These are phyloP conservation scores for Centropyge bicolor DNA, from an alignment of 2,797 vertebrate species.

Conservation along the genomic window DNA sequence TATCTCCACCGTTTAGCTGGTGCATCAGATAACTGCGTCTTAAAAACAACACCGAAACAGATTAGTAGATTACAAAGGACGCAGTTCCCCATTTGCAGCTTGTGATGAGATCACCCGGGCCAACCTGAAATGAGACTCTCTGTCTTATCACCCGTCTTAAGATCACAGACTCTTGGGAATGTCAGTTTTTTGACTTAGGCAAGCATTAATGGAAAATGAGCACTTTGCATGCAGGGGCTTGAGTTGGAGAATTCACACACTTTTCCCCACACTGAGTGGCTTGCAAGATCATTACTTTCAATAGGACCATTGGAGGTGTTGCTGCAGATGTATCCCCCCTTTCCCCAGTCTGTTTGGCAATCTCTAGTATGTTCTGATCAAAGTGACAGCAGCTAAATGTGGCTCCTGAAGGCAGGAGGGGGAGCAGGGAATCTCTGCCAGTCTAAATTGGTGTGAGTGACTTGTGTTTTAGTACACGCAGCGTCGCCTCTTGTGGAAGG, in stretches of 20 bases:
- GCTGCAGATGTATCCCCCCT: slow-evolving; percentile 20
- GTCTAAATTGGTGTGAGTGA: slow-evolving; percentile 73
- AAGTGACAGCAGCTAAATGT: slow-evolving; percentile 71
- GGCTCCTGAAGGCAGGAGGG: slow-evolving; percentile 36
- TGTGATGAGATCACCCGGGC: slow-evolving; percentile 16
- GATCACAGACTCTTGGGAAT: slow-evolving; percentile 4
- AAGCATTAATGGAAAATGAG: slow-evolving; percentile 15
- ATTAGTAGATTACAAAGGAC: slow-evolving; percentile 51
- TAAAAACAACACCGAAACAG: slow-evolving; percentile 38
- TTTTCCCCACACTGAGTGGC: slow-evolving; percentile 11
- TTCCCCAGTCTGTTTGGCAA: slow-evolving; percentile 21
- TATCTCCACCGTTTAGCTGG: slow-evolving; percentile 54
- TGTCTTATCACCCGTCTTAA: slow-evolving; percentile 25
- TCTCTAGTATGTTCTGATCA: slow-evolving; percentile 51
- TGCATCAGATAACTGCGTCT: slow-evolving; percentile 48
- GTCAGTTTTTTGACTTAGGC: neutral
- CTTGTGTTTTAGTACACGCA: slow-evolving; percentile 68
- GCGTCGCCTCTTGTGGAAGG: slow-evolving; percentile 50
- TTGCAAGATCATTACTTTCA: slow-evolving; percentile 10
- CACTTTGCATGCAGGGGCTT: slow-evolving; percentile 5
- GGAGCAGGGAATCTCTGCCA: slow-evolving; percentile 48
- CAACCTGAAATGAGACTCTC: slow-evolving; percentile 23
- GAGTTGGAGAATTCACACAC: neutral
- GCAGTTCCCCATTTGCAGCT: slow-evolving; percentile 36
- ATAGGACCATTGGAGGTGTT: slow-evolving; percentile 19